phyloP scores from a whole-genome alignment of 2,113 vertebrate species.

The Scolopax mira region DNA sequence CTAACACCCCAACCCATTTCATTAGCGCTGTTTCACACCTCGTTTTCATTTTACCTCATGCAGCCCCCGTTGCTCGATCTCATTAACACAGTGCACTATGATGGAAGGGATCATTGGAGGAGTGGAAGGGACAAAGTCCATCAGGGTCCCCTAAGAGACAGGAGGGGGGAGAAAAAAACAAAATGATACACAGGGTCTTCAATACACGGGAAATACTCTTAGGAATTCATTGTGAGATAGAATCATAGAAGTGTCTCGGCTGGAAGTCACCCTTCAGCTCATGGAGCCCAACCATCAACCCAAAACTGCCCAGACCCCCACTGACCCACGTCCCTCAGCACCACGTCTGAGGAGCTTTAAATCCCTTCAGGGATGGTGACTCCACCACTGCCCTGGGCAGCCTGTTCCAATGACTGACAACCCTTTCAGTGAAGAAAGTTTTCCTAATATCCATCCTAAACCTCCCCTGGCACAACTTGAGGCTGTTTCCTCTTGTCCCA shows the following conservation, averaged over 20 bases:
- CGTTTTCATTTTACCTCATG: constrained; percentile 80
- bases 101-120: constrained; percentile 95
- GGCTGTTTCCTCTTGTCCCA: not conserved
- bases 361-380: not conserved
- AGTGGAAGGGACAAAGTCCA: constrained; percentile 86
- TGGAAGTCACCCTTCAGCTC: not conserved
- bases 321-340: not conserved
- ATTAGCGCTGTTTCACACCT: not conserved
- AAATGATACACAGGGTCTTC: not conserved
- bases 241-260: not conserved
- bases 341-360: not conserved
- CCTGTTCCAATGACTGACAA: no score
- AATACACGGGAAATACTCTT: not conserved
- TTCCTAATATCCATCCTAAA: not conserved
- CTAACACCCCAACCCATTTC: not conserved
- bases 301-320: no score
- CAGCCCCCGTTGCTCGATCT: constrained; percentile 94
- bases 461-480: not conserved
- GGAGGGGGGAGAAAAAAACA: not conserved
- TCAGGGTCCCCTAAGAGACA: constrained; percentile 83
- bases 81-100: constrained; percentile 92
- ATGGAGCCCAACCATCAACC: not conserved
- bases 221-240: not conserved
- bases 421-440: not conserved
- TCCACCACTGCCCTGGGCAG: not conserved